Evolutionary conservation across 2,888 invertebrate genomes (phyloP), one percentile per base, ranked within the genome.

Genomic region (Napeogenes inachia): DNA sequence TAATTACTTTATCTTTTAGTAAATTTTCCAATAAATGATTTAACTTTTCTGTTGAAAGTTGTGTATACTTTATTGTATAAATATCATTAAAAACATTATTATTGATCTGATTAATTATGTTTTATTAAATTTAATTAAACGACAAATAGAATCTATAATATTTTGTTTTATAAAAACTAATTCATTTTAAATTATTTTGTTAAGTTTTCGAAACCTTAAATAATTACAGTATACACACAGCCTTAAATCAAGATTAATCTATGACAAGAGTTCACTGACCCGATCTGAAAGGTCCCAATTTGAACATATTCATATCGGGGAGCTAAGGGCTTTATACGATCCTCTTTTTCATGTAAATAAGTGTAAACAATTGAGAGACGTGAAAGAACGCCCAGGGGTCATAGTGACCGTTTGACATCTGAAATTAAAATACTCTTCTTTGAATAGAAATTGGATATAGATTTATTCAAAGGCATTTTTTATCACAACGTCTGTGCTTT

Each of bases 241-340:
- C 68, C 71, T 80, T 79, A 75, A 80, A 79, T 82, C 76, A 74
- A 84, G 80, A 85, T 82, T 83, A 84, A 83, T 83, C 78, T 80
- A 68, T 69, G 72, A 71, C 72, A 72, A 64, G 71, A 68, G 81
- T 79, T 79, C 81, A 76, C 65, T 76, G 82, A 80, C 81, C 82
- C 69, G 60, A 35, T 69, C 63, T 77, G 70, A 78, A 80, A 79
- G 76, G 76, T 70, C 71, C 78, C 77, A 81, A 81, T 79, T 80
- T 77, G 74, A 73, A 70, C 73, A 74, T 75, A 79, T 78, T 81
- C 80, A 80, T 72, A 68, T 66, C 54, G 64, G 66, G 46, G 54
- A 61, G 63, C 47, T 50, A 50, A 64, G 65, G 65, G 62, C 62
- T 74, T 68, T 74, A 72, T 74, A 62, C 59, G 57, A 61, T 62